Base-by-base conservation (phyloP, 2,797 vertebrate species). In the Acrossocheilus fasciatus region DNA sequence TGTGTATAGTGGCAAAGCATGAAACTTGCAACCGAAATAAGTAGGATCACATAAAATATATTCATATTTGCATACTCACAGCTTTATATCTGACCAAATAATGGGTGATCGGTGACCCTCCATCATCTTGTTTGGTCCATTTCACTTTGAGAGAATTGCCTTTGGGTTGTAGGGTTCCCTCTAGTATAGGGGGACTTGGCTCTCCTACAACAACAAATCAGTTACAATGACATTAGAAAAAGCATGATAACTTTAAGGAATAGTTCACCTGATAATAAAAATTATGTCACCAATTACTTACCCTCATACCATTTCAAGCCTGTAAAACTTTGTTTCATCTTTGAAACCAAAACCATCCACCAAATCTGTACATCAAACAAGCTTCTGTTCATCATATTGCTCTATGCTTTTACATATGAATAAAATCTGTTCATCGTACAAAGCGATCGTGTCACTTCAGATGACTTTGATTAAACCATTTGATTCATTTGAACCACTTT, bases 61-160 rank as follows among this genome's bases (percentile, higher is more conserved):
- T 72, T 30, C 14, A 34, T 2, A 34, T n/a, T 45, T 52, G 39
- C 23, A 75, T 88, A 98, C 98, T 99, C 90, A 99, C 98, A 88
- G 97, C 95, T 93, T 96, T 97, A 92, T 98, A 99, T 86, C 94
- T 96, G 93, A 99, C 93, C 82, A 99, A 96, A 91, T 99, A 99
- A 90, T 99, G 98, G 78, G 96, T 93, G 90, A 99, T 98, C 4
- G 98, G 97, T 4, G 97, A 98, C 84, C 98, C 98, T 0, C 98
- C 98, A 1, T 99, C 98, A 3, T 99, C 98, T 93, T 99, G 98
- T 93, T 98, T 98, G 94, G 97, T 96, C 96, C 95, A 96, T 73
- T 95, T 96, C 88, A 99, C 95, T 91, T 97, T 98, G 70, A 98
- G 93, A 64, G 96, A 96, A 94, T 99, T 99, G 34, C 98, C 98